Conservation (phyloP, 2,888 invertebrate genomes). For the Caenorhabditis doughertyi region DNA sequence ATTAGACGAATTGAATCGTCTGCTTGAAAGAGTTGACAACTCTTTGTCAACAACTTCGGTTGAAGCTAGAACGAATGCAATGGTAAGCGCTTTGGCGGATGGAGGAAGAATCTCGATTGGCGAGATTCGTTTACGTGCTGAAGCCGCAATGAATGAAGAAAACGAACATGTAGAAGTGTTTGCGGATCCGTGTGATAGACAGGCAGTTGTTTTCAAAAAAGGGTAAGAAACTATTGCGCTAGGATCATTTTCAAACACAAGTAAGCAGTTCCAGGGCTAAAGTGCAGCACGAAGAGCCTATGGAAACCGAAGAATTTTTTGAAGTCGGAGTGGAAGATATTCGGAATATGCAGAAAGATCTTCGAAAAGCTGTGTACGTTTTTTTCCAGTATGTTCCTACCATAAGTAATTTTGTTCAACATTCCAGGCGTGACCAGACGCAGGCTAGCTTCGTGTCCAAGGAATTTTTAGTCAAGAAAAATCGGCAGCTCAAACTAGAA, state of each 20-base stretch:
- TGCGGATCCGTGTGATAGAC: conserved; percentile 66
- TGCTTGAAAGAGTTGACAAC: conserved; percentile 62
- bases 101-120: conserved; percentile 54
- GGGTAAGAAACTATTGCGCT: no score
- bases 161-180: conserved; percentile 50
- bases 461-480: conserved; percentile 68
- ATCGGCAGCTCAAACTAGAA: conserved; percentile 71
- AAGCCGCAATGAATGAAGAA: conserved; percentile 35
- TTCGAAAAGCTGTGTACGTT: conserved; percentile 69
- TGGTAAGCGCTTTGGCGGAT: conserved; percentile 59
- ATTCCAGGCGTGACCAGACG: conserved; percentile 64
- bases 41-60: conserved; percentile 1
- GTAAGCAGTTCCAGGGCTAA: conserved; percentile 1
- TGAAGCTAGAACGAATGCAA: conserved; percentile 52
- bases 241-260: not conserved
- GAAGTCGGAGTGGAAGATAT: conserved; percentile 73
- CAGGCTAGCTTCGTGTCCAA: conserved; percentile 72
- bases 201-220: conserved; percentile 62
- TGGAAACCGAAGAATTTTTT: conserved; percentile 74
- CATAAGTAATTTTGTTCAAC: not conserved
- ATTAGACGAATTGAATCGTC: conserved; percentile 60
- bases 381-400: not conserved
- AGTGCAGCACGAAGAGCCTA: conserved; percentile 37
- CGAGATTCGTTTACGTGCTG: conserved; percentile 45
- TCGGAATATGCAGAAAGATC: conserved; percentile 67